Evolutionary conservation across 2,113 vertebrate species (phyloP).

Genomic region (Corvus moneduloides): DNA sequence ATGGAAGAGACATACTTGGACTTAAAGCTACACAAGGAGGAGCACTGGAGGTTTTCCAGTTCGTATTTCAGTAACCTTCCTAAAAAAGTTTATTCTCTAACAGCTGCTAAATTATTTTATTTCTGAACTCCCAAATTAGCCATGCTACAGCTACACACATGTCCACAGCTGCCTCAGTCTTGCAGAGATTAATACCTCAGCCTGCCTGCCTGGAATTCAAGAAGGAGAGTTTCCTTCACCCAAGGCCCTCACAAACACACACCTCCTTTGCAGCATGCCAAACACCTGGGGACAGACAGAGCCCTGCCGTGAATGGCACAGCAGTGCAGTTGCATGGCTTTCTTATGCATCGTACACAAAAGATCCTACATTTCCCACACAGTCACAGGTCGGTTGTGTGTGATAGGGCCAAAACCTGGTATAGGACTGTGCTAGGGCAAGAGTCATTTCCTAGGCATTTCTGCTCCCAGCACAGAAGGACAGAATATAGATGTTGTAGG

Average conservation of each 20-base stretch:
- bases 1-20: not conserved
- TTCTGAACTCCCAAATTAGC: not conserved
- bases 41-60: not conserved
- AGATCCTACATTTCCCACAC: not conserved
- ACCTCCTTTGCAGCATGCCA: not conserved
- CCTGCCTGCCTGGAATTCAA: not conserved
- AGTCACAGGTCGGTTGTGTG: accelerated
- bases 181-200: not conserved
- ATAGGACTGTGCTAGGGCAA: not conserved
- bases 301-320: accelerated
- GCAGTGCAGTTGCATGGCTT: not conserved
- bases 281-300: not conserved
- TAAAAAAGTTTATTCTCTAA: not conserved
- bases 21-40: not conserved
- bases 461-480: not conserved
- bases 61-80: not conserved
- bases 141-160: not conserved
- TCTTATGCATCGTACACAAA: accelerated
- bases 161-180: not conserved
- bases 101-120: not conserved
- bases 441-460: not conserved
- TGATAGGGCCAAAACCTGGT: not conserved
- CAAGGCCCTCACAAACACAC: not conserved
- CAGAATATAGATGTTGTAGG: not conserved
- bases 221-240: not conserved